Base-by-base conservation (phyloP, 1,140 invertebrate species). In the Drosophila tani region DNA sequence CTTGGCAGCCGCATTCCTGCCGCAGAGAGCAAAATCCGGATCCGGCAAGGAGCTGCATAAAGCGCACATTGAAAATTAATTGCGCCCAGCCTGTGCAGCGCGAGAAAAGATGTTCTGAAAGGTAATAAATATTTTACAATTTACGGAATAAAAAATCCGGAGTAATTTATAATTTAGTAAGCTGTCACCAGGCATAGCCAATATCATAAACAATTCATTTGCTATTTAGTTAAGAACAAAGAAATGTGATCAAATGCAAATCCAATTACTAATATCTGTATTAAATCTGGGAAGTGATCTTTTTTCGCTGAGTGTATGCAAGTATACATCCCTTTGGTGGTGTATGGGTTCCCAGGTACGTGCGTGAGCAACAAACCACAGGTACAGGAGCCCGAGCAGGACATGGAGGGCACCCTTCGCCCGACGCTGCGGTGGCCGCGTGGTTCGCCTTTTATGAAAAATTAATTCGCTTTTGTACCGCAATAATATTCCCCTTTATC, bases 391-490 rank as follows among this genome's bases (percentile, higher is more conserved):
- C 56, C 40, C 12, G 45, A 14, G 38, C 15, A 51, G 67, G 40
- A 27, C 27, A 21, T 27, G 21, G 41, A 64, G 27, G 15, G 21
- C 38, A 70, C 62, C 62, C 45, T 29, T n/a, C 11, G 29, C 29
- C 59, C 59, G 32, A 8, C 38, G 27, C 41, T 47, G 45, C 38
- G 51, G 51, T 47, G 56, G 77, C 56, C 56, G 51, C 68, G 77
- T 75, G 84, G 83, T 84, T 79, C 80, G 74, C 85, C 81, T 84
- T 88, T 88, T 90, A 88, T 88, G 85, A 88, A 88, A 88, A 90
- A 90, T 88, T 90, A 88, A 88, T 88, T 88, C 81, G 77, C 85
- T 84, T 84, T 88, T 88, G 85, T 84, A 74, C 85, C 78, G 85
- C 85, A 88, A 90, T 90, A 90, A 81, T 88, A 88, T 90, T 85